Conservation (phyloP, 1,140 invertebrate genomes). For the Bemisia tabaci region DNA sequence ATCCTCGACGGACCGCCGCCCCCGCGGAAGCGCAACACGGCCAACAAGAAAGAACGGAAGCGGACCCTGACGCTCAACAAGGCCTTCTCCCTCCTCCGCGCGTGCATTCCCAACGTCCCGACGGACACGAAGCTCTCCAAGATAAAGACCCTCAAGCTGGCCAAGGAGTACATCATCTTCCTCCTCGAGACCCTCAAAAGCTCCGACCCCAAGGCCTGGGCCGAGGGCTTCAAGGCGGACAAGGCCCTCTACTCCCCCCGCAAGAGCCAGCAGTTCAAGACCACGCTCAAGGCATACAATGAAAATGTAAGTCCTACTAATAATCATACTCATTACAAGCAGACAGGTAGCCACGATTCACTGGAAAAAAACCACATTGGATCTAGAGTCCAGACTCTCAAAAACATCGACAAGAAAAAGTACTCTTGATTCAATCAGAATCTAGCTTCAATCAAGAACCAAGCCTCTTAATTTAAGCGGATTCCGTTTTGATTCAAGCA, state of each 20-base stretch:
- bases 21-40: conserved; percentile 60
- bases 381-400: too few species aligned
- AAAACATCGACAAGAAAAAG: too few species aligned
- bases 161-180: conserved; percentile 84
- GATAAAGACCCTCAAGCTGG: conserved; percentile 81
- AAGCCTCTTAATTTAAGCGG: too few species aligned
- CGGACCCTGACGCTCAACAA: conserved; percentile 90
- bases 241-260: conserved; percentile 35
- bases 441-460: too few species aligned
- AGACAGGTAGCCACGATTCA: too few species aligned
- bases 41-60: conserved; percentile 87
- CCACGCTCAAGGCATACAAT: not conserved
- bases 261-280: conserved; percentile 8
- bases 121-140: conserved; percentile 74
- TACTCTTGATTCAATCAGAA: too few species aligned
- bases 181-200: conserved; percentile 66
- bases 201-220: conserved; percentile 46
- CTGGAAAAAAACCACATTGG: too few species aligned
- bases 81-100: conserved; percentile 78
- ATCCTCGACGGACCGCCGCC: conserved; percentile 37
- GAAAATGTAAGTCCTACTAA: not conserved
- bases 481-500: too few species aligned
- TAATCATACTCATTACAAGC: not conserved
- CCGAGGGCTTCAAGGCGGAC: conserved; percentile 58
- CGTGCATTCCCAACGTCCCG: conserved; percentile 91